A percentile compares a stretch with the other conserved stretches of the same genome.
phyloP scores from a whole-genome alignment of 2,888 invertebrate species.

The Penaeus monodon region DNA sequence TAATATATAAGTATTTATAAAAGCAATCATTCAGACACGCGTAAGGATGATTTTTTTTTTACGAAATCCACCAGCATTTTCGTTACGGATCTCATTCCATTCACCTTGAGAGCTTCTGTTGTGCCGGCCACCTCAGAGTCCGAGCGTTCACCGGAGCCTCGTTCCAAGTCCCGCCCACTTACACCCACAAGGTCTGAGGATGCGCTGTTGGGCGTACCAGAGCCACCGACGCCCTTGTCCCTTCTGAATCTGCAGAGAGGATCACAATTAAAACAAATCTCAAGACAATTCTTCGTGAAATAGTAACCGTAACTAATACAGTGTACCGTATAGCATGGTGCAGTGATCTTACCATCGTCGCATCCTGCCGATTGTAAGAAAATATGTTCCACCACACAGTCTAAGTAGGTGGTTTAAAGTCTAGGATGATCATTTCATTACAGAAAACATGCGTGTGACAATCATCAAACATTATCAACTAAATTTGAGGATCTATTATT shows the following conservation, averaged over 20 bases:
- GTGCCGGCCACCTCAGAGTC: constrained; percentile 53
- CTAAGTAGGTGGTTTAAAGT: too few relatives aligned
- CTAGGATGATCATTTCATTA: too few relatives aligned
- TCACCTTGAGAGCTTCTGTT: constrained; percentile 60
- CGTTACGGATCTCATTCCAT: background rate
- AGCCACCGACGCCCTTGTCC: constrained; percentile 50
- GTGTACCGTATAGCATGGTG: background rate
- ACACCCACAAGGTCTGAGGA: constrained; percentile 44
- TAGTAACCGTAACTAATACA: background rate
- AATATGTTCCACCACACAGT: too few relatives aligned
- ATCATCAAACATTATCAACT: too few relatives aligned
- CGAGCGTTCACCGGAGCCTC: constrained; percentile 51
- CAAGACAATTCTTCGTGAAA: background rate
- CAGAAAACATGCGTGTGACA: too few relatives aligned
- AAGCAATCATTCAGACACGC: too few relatives aligned
- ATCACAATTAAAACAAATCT: too few relatives aligned
- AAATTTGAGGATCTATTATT: too few relatives aligned
- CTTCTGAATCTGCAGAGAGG: constrained; percentile 23
- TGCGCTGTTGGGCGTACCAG: constrained; percentile 59
- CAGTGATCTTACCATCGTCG: background rate
- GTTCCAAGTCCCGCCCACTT: constrained; percentile 39
- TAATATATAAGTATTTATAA: background rate
- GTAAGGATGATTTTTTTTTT: too few relatives aligned
- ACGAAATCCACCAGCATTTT: background rate
- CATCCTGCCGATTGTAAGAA: background rate